phyloP scores from a whole-genome alignment of 2,113 vertebrate genomes.

The Danio rerio region DNA sequence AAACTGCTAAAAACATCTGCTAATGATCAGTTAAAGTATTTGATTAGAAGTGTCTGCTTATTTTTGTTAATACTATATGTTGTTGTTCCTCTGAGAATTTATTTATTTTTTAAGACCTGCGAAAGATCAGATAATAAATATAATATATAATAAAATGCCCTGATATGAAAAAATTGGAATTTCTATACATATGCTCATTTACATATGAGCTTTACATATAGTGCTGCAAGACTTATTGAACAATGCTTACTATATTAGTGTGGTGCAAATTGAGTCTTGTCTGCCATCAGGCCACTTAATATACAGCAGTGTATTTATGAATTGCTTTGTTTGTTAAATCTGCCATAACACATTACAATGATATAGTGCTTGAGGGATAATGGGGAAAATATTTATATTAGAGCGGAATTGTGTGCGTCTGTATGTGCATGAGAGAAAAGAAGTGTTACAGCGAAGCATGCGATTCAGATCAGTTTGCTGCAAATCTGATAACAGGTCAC shows the following conservation, averaged over 20 bases:
- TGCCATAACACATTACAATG: constrained; percentile 36
- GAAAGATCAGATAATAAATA: too few species aligned
- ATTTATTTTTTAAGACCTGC: too few species aligned
- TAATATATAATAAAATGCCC: too few species aligned
- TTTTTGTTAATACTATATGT: too few species aligned
- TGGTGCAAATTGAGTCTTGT: not conserved
- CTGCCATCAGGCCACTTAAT: constrained; percentile 32
- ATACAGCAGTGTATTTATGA: constrained; percentile 45
- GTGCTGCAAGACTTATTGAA: not conserved
- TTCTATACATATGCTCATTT: too few species aligned
- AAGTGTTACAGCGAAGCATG: constrained; percentile 69
- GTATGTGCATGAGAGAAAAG: constrained; percentile 29
- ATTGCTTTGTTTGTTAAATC: constrained; percentile 48
- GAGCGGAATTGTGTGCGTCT: constrained; percentile 29
- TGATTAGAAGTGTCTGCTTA: too few species aligned
- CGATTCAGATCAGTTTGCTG: constrained; percentile 74
- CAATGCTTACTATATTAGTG: not conserved
- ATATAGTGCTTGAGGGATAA: constrained; percentile 14
- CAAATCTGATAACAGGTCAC: constrained; percentile 78
- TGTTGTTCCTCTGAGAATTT: too few species aligned
- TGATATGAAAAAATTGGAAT: too few species aligned
- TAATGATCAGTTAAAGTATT: too few species aligned
- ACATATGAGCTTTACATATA: too few species aligned
- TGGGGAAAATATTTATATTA: constrained; percentile 35
- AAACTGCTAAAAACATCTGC: too few species aligned